A percentile compares a stretch with the other conserved stretches of the same genome.
Conservation (phyloP, 2,113 vertebrate species). For the Apodemus sylvaticus region DNA sequence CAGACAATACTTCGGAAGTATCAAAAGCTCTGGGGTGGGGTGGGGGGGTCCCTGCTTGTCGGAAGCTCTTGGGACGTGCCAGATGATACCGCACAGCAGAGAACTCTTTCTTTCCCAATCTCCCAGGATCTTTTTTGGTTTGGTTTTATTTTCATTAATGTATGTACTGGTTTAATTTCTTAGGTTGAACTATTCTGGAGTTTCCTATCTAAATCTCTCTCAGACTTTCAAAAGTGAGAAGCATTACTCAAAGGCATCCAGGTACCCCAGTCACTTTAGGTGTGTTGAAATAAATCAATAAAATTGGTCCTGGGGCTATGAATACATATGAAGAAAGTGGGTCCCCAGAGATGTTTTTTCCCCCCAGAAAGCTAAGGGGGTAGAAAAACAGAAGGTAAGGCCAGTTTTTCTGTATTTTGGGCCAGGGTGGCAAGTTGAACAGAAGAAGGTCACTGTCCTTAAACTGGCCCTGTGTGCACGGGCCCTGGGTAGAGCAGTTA, state of each 20-base stretch:
- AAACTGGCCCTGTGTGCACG: not conserved
- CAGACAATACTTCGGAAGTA: not conserved
- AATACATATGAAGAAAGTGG: slow-evolving; percentile 54
- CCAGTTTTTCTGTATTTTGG: not conserved
- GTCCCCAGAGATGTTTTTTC: slow-evolving; percentile 29
- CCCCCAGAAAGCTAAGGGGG: not conserved
- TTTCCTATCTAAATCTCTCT: slow-evolving; percentile 5
- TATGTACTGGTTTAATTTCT: slow-evolving; percentile 15
- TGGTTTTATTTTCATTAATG: not conserved
- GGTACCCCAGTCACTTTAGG: not conserved
- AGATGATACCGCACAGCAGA: not conserved
- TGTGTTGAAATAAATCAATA: slow-evolving; percentile 63
- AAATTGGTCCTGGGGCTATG: slow-evolving; percentile 29
- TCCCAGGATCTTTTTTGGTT: slow-evolving; percentile 13
- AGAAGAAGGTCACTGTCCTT: not conserved
- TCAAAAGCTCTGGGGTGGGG: not conserved
- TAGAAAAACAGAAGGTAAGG: not conserved
- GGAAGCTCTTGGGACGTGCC: not conserved
- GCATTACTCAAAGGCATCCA: slow-evolving; percentile 21
- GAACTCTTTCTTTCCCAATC: not conserved
- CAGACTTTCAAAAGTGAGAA: slow-evolving; percentile 53
- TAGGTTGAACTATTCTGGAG: slow-evolving; percentile 54
- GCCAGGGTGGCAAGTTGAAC: not conserved
- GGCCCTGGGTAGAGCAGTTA: not conserved
- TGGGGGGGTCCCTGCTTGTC: not conserved